Evolutionary conservation across 1,140 invertebrate species (phyloP), one percentile per base, ranked within the genome.

Genomic region (Neuroterus valhalla): DNA sequence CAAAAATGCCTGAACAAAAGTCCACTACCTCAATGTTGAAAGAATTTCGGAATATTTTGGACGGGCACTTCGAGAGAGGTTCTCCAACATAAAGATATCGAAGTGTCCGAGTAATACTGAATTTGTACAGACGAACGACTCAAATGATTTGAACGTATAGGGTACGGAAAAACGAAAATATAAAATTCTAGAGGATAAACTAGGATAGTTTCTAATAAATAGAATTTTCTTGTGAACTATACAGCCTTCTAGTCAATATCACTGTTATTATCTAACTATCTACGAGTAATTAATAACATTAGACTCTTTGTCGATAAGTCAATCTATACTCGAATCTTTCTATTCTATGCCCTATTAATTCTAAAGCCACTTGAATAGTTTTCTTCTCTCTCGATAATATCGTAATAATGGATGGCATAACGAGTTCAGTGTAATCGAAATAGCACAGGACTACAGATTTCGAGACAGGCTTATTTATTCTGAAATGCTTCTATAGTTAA

Each of bases 231-330:
- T 70, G 46, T 75, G 42, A 19, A 72, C 62, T 50, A 72, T 42
- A 26, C 48, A 74, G 52, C 67, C 43, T 74, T 73, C 46, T 73
- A 78, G 44, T 52, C 50, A 62, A 62, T 72, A 76, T 80, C 72
- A 79, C 70, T 71, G 46, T 19, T 66, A 67, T 75, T 66, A 69
- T 68, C 74, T 77, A 79, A 74, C 72, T 71, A 74, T 78, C 77
- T 80, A 82, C 71, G 77, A 81, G 70, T 78, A 81, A 81, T 78
- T 38, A 42, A 71, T 75, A 83, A 83, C 78, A 78, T 83, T 81
- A 81, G 77, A 81, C 72, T 83, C 78, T 82, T 78, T 78, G 66
- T 70, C 68, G 77, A 78, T 80, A 83, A 77, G 79, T 78, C 78
- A 76, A 78, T 72, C 77, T 80, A 80, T 77, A 72, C 75, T 78